These are phyloP conservation scores for Cephus runcator DNA, from an alignment of 2,888 invertebrate species.

Conservation along the genomic window DNA sequence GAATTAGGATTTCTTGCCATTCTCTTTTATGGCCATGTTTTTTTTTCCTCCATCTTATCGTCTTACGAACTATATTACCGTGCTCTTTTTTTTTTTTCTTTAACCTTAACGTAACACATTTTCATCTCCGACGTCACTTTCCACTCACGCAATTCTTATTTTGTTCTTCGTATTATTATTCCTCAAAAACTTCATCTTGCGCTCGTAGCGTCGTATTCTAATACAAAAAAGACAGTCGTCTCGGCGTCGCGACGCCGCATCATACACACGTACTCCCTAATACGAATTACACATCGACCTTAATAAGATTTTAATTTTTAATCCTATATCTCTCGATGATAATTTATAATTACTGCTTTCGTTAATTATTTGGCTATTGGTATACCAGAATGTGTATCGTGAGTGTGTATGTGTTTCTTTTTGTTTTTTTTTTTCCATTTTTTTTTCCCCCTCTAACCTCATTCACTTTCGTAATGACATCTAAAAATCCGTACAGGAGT, in stretches of 20 bases:
- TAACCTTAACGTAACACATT: slow-evolving; percentile 1
- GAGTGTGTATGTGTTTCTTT: background rate
- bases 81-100: slow-evolving; percentile 42
- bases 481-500: slow-evolving; percentile 24
- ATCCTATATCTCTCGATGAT: slow-evolving; percentile 19
- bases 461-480: slow-evolving; percentile 17
- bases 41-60: slow-evolving; percentile 12
- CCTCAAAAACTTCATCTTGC: background rate
- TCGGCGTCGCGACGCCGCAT: background rate
- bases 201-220: background rate
- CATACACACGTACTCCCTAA: slow-evolving; percentile 26
- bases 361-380: slow-evolving; percentile 31
- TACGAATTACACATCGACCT: slow-evolving; percentile 50
- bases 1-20: slow-evolving; percentile 28
- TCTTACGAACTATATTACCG: slow-evolving; percentile 59
- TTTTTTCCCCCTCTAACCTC: background rate
- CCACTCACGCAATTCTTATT: background rate
- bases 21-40: slow-evolving; percentile 11
- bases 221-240: slow-evolving; percentile 2
- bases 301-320: slow-evolving; percentile 36
- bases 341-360: slow-evolving; percentile 36
- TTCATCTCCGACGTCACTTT: background rate
- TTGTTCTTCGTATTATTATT: background rate
- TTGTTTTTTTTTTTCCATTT: slow-evolving; percentile 14
- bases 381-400: slow-evolving; percentile 34